These are phyloP conservation scores for Dasyprocta punctata DNA, from an alignment of 2,113 vertebrate genomes.

Conservation along the genomic window DNA sequence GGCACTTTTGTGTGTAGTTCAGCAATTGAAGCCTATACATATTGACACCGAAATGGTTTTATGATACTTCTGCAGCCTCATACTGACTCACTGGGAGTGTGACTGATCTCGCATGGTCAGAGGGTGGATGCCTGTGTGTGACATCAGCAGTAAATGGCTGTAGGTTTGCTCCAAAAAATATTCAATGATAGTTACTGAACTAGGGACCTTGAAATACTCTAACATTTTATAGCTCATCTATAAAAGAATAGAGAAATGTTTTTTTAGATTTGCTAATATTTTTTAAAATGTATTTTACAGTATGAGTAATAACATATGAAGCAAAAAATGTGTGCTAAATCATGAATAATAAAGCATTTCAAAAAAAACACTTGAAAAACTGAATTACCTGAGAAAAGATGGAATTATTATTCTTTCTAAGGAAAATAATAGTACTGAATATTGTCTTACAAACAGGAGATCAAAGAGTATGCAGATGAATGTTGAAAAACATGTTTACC, in stretches of 20 bases:
- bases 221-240: background rate
- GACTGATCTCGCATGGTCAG: background rate
- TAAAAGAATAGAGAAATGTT: background rate
- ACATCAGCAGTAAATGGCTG: background rate
- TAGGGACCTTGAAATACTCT: background rate
- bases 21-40: background rate
- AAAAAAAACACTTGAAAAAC: background rate
- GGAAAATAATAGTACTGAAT: background rate
- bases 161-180: background rate
- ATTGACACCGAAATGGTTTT: background rate
- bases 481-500: background rate
- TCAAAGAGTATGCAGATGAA: background rate
- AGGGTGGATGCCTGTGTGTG: background rate
- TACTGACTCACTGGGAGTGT: background rate
- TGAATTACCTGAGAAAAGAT: constrained; percentile 17
- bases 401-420: constrained; percentile 11
- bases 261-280: constrained; percentile 41
- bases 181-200: background rate
- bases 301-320: background rate
- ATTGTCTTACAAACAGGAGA: background rate
- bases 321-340: background rate
- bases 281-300: background rate
- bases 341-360: constrained; percentile 38
- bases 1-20: background rate
- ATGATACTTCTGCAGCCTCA: no score